Percentiles rank a stretch among this genome's conserved stretches.
phyloP scores from a whole-genome alignment of 2,888 invertebrate genomes.

The Hartigia nigra region DNA sequence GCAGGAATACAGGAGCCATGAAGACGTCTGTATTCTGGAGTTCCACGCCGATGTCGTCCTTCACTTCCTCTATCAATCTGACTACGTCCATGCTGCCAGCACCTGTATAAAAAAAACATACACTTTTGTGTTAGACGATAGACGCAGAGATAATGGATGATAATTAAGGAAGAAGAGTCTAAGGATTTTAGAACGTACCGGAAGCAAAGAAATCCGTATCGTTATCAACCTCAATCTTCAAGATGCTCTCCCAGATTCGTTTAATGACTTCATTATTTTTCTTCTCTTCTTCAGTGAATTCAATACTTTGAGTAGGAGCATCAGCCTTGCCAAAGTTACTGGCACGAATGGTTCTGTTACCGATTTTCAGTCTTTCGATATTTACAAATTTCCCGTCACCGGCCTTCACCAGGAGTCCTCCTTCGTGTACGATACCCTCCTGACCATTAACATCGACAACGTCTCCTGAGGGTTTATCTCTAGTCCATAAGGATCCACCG shows the following conservation, averaged over 20 bases:
- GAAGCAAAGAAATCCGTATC: conserved; percentile 91
- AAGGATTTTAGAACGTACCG: conserved; percentile 67
- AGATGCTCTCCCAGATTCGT: conserved; percentile 86
- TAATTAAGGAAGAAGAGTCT: background rate
- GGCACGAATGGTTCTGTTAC: conserved; percentile 85
- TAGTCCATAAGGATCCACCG: conserved; percentile 80
- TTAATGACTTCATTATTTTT: conserved; percentile 74
- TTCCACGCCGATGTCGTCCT: conserved; percentile 80
- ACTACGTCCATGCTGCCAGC: conserved; percentile 99
- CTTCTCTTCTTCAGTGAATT: conserved; percentile 80
- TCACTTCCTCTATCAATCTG: conserved; percentile 90
- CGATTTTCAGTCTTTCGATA: conserved; percentile 80
- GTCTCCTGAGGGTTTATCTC: conserved; percentile 67
- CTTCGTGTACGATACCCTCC: conserved; percentile 76
- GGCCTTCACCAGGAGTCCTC: conserved; percentile 85
- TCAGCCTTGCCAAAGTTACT: conserved; percentile 77
- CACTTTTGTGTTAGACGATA: background rate
- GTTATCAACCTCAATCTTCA: conserved; percentile 76
- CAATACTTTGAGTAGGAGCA: conserved; percentile 69
- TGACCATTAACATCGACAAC: conserved; percentile 63
- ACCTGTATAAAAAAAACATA: conserved; percentile 36
- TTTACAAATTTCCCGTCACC: conserved; percentile 84
- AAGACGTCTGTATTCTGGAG: conserved; percentile 92
- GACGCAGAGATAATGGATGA: background rate
- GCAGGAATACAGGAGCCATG: conserved; percentile 89